Evolutionary conservation across 92 coral and sea anemone genomes (phyloP).

Genomic region (Palythoa grandiflora): DNA sequence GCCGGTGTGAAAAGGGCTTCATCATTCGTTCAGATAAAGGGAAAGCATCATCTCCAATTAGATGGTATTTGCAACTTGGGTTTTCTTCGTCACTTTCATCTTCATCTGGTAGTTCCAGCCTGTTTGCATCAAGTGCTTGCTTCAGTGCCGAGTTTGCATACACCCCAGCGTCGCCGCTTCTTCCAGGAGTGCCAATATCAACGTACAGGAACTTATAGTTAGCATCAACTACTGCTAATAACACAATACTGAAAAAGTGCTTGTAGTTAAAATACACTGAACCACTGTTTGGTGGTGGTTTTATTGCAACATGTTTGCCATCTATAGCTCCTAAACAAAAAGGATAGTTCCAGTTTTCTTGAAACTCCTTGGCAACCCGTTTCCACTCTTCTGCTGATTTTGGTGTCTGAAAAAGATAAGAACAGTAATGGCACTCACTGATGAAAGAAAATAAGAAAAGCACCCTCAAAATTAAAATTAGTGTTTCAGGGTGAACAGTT

Average conservation of each 20-base stretch:
- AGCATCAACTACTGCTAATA: constrained; percentile 65
- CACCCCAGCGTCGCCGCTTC: constrained; percentile 80
- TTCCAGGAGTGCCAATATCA: constrained; percentile 71
- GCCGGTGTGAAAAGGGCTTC: constrained; percentile 42
- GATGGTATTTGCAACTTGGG: constrained; percentile 22
- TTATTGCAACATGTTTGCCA: constrained; percentile 68
- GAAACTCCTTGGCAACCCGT: constrained; percentile 46
- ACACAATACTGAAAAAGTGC: constrained; percentile 59
- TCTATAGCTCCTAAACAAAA: constrained; percentile 68
- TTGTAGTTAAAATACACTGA: constrained; percentile 70
- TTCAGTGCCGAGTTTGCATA: constrained; percentile 54
- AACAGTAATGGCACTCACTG: constrained; percentile 16
- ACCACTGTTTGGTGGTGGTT: constrained; percentile 63
- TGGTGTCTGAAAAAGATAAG: constrained; percentile 51
- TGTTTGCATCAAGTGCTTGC: constrained; percentile 46
- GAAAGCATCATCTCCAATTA: constrained; percentile 51
- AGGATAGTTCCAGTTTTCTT: constrained; percentile 62
- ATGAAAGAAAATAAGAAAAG: constrained; percentile 12
- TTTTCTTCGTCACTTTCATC: not conserved
- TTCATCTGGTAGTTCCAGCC: constrained; percentile 30
- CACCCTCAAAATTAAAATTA: constrained; percentile 9
- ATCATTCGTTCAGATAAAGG: constrained; percentile 41
- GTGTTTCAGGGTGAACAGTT: constrained; percentile 18
- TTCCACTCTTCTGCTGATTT: constrained; percentile 52
- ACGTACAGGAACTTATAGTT: constrained; percentile 71